phyloP scores from a whole-genome alignment of 2,888 invertebrate species.

The Vanessa cardui region DNA sequence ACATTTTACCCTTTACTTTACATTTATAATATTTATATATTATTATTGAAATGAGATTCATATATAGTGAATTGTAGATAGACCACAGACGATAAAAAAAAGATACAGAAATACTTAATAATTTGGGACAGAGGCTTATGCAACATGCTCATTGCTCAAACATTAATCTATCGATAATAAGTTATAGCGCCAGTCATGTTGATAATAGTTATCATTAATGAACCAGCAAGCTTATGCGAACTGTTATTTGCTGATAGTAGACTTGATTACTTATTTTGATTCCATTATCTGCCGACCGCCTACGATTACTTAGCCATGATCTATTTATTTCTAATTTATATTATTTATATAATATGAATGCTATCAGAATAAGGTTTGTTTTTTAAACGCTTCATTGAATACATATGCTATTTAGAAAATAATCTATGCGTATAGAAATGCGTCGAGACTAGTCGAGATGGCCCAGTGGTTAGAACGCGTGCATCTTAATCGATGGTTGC shows the following conservation, averaged over 20 bases:
- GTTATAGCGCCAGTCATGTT: constrained; percentile 15
- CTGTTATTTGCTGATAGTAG: constrained; percentile 23
- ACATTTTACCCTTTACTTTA: too few relatives aligned
- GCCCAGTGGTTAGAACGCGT: too few relatives aligned
- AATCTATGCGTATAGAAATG: too few relatives aligned
- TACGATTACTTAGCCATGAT: constrained; percentile 1
- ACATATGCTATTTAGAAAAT: too few relatives aligned
- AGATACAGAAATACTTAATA: not conserved
- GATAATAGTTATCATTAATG: constrained; percentile 34
- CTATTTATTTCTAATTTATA: not conserved
- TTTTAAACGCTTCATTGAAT: too few relatives aligned
- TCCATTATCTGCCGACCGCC: constrained; percentile 19
- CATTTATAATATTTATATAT: too few relatives aligned
- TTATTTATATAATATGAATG: too few relatives aligned
- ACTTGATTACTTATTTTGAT: constrained; percentile 28
- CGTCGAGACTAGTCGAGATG: too few relatives aligned
- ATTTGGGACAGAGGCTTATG: not conserved
- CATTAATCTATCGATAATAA: constrained; percentile 14
- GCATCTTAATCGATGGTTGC: too few relatives aligned
- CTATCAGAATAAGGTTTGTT: too few relatives aligned
- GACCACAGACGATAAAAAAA: not conserved
- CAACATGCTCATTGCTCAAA: not conserved
- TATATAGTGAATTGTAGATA: not conserved
- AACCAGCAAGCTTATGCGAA: constrained; percentile 16
- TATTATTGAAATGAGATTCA: not conserved